phyloP scores from a whole-genome alignment of 2,113 vertebrate genomes.

The Glaucomys volans region DNA sequence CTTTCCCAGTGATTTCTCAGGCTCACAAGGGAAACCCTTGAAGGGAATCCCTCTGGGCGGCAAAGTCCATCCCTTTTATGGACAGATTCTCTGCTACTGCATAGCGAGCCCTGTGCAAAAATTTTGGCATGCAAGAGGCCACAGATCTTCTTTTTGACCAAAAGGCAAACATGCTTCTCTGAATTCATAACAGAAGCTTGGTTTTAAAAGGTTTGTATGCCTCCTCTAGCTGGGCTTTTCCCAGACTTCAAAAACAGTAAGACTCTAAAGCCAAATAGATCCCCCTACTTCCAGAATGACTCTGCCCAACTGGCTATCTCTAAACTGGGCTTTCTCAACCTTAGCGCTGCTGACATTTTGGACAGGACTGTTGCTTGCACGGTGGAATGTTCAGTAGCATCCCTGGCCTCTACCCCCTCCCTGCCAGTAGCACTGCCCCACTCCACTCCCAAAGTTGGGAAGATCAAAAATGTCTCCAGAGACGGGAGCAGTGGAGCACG shows the following conservation, averaged over 20 bases:
- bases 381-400: too few species aligned
- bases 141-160: slow-evolving; percentile 11
- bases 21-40: slow-evolving; percentile 79
- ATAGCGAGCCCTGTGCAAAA: slow-evolving; percentile 53
- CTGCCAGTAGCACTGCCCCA: too few species aligned
- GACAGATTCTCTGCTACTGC: slow-evolving; percentile 73
- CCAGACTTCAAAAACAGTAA: neutral
- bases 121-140: slow-evolving; percentile 54
- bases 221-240: slow-evolving; percentile 12
- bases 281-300: neutral
- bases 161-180: slow-evolving; percentile 46
- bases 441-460: neutral
- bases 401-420: neutral
- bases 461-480: neutral
- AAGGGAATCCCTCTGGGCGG: slow-evolving; percentile 80
- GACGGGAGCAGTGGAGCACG: too few species aligned
- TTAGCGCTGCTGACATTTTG: neutral
- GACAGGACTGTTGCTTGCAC: neutral
- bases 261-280: neutral
- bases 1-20: slow-evolving; percentile 56
- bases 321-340: neutral
- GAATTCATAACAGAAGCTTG: slow-evolving; percentile 52
- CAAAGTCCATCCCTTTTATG: slow-evolving; percentile 81
- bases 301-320: neutral
- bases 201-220: slow-evolving; percentile 54